phyloP scores from a whole-genome alignment of 2,888 invertebrate species.

The Pandemis corylana region DNA sequence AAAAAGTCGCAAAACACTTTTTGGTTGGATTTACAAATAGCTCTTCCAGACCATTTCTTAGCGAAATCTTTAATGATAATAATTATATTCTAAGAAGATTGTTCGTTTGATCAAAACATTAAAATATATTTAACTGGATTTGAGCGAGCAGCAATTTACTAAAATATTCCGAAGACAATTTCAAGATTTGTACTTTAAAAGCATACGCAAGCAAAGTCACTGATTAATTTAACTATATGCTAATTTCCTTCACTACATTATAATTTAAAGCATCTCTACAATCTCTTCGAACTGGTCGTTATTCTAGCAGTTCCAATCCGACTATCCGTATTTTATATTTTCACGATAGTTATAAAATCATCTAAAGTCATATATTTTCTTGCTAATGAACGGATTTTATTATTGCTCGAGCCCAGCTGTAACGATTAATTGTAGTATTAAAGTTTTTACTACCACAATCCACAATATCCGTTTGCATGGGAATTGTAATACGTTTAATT shows the following conservation, averaged over 20 bases:
- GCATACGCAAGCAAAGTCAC: neutral
- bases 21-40: too few species aligned
- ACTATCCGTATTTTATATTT: slow-evolving; percentile 45
- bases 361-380: slow-evolving; percentile 48
- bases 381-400: slow-evolving; percentile 57
- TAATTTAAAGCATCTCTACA: neutral
- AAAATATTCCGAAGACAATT: neutral
- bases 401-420: slow-evolving; percentile 50
- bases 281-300: slow-evolving; percentile 1
- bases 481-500: slow-evolving; percentile 30
- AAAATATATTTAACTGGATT: neutral
- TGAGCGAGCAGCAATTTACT: neutral
- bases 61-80: too few species aligned
- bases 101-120: too few species aligned
- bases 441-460: slow-evolving; percentile 50
- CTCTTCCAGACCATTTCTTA: too few species aligned
- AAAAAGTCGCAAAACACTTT: too few species aligned
- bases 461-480: slow-evolving; percentile 26
- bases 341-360: slow-evolving; percentile 50
- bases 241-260: neutral
- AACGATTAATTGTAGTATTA: slow-evolving; percentile 55
- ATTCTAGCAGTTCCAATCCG: slow-evolving; percentile 14
- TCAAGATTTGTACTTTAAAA: neutral
- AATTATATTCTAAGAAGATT: too few species aligned
- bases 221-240: neutral